phyloP scores from a whole-genome alignment of 1,140 invertebrate genomes.

The Cephus cinctus region DNA sequence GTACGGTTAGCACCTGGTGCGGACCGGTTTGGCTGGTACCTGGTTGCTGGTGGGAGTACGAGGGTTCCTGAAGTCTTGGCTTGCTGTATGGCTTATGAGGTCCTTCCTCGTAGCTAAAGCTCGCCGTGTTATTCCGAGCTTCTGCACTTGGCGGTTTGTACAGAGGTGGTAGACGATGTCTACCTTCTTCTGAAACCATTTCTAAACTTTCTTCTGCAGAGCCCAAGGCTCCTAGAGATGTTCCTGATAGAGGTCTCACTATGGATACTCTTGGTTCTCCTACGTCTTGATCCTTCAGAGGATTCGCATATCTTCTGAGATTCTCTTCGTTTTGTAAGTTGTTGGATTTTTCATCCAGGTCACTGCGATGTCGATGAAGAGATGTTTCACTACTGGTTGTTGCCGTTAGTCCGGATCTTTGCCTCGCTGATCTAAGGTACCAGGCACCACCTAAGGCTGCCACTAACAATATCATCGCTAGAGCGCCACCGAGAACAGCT shows the following conservation, averaged over 20 bases:
- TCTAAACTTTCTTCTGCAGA: constrained; percentile 62
- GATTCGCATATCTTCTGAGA: constrained; percentile 68
- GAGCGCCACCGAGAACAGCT: constrained; percentile 54
- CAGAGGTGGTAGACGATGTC: constrained; percentile 60
- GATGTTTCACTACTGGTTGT: constrained; percentile 56
- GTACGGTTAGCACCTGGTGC: constrained; percentile 59
- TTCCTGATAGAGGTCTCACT: constrained; percentile 59
- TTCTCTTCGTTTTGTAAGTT: constrained; percentile 90
- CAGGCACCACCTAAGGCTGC: constrained; percentile 42
- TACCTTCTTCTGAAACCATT: constrained; percentile 61
- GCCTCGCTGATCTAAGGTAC: constrained; percentile 41
- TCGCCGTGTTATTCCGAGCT: constrained; percentile 75
- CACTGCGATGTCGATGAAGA: constrained; percentile 69
- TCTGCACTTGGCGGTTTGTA: constrained; percentile 62
- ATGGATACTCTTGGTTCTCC: constrained; percentile 60
- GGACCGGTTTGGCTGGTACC: constrained; percentile 51
- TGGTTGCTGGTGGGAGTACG: constrained; percentile 41
- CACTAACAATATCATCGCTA: constrained; percentile 42
- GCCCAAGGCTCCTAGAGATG: constrained; percentile 48
- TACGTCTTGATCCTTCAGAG: constrained; percentile 59
- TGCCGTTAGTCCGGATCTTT: constrained; percentile 45
- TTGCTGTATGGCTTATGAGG: constrained; percentile 77
- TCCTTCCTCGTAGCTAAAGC: constrained; percentile 66
- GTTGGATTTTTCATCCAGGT: constrained; percentile 76
- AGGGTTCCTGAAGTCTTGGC: constrained; percentile 60